Conservation (phyloP, 2,113 vertebrate genomes). For the Meriones unguiculatus region DNA sequence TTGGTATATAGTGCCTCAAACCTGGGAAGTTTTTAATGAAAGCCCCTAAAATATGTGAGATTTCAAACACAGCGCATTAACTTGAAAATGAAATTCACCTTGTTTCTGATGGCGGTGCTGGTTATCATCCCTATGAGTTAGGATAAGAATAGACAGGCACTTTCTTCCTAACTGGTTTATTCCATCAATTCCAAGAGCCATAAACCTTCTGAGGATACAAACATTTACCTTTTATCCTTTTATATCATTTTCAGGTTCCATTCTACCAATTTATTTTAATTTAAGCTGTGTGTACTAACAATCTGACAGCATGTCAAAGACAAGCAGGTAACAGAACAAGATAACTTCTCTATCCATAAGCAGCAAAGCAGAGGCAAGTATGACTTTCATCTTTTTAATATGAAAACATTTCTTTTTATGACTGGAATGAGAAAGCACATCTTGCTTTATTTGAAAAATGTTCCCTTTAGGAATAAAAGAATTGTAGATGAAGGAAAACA, state of each 20-base stretch:
- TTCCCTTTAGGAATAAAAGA: conserved; percentile 58
- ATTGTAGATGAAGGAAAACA: conserved; percentile 52
- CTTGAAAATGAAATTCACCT: conserved; percentile 41
- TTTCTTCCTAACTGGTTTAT: conserved; percentile 34
- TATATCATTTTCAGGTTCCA: background rate
- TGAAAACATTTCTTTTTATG: conserved; percentile 28
- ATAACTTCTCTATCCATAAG: conserved; percentile 32
- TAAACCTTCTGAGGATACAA: background rate
- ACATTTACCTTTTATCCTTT: conserved; percentile 36
- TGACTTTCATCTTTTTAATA: conserved; percentile 51
- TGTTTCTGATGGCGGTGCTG: background rate
- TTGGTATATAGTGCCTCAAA: background rate
- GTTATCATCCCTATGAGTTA: background rate
- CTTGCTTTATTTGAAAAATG: conserved; percentile 65
- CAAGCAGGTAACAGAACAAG: conserved; percentile 5
- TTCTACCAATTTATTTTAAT: conserved; percentile 46
- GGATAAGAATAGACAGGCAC: background rate
- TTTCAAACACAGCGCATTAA: conserved; percentile 10
- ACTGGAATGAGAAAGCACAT: conserved; percentile 43
- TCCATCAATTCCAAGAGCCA: background rate
- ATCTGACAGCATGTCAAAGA: conserved; percentile 28
- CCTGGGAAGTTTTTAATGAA: background rate
- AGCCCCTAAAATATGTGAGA: background rate
- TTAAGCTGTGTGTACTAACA: conserved; percentile 43
- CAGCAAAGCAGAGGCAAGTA: conserved; percentile 1